Evolutionary conservation across 2,888 invertebrate genomes (phyloP).

Genomic region (Philaethria dido): DNA sequence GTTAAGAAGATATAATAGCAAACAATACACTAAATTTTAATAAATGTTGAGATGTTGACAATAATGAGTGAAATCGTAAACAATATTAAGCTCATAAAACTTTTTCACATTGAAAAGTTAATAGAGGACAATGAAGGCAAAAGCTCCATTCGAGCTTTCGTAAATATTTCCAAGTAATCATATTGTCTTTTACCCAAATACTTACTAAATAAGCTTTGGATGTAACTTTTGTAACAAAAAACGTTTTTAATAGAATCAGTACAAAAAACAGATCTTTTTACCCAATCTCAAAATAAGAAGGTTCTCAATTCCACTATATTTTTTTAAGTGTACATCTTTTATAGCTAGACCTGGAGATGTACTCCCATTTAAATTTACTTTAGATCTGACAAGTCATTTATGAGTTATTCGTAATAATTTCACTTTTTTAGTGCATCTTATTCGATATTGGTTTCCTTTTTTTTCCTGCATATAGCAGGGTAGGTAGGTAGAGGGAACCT

Average conservation of each 20-base stretch:
- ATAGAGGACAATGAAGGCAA: slow-evolving; percentile 4
- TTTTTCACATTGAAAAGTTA: slow-evolving; percentile 6
- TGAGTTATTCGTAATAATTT: no score
- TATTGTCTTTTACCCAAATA: slow-evolving; percentile 4
- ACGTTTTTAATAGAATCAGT: background rate
- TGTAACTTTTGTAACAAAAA: slow-evolving; percentile 6
- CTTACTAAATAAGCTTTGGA: slow-evolving; percentile 1
- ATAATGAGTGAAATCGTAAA: slow-evolving; percentile 13
- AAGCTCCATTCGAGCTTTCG: background rate
- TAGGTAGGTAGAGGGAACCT: no score
- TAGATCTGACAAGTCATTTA: no score
- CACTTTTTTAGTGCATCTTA: no score
- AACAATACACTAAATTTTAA: background rate
- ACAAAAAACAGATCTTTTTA: background rate
- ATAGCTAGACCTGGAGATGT: no score
- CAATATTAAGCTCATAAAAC: slow-evolving; percentile 7
- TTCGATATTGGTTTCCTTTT: no score
- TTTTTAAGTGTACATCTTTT: no score
- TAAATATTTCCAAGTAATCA: background rate
- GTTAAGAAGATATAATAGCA: background rate
- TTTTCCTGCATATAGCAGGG: no score
- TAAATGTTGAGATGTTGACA: slow-evolving; percentile 1
- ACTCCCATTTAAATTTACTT: no score
- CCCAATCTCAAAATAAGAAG: no score
- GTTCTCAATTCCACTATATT: no score